Base-by-base conservation (phyloP, 2,113 vertebrate species). In the Cheilinus undulatus region DNA sequence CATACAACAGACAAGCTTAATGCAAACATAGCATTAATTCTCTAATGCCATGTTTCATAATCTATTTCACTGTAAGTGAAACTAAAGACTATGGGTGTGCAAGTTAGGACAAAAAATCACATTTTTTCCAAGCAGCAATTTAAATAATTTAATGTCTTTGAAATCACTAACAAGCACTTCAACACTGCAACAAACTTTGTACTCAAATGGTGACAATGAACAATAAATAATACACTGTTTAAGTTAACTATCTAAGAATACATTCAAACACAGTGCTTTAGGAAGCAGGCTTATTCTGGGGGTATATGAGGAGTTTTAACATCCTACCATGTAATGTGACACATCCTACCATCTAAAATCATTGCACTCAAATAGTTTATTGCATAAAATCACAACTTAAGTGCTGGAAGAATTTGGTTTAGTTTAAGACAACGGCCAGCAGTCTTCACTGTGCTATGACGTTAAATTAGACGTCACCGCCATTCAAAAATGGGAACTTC, bases 131-230 rank as follows among this genome's bases (percentile, higher is more conserved):
- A 24, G 23, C 22, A 26, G 48, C 48, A 50, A 42, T 42, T 42
- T 23, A 58, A 88, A 90, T 89, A 82, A 91, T 89, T 90, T 88
- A 90, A 89, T 88, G 58, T 77, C 48, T 69, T 90, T 88, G 51
- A 77, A 70, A 79, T 88, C 54, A 70, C 71, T 71, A 84, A 66
- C 64, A 87, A 73, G 60, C 75, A 85, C 72, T 69, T 80, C 74
- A 87, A 83, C 84, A 87, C 80, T 65, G 80, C 83, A 92, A 80
- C 65, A 83, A 63, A 77, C 54, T 1, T 75, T 72, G 30, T 54
- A 77, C 58, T 86, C 77, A 73, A 76, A 76, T 76, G 49, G 87
- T 90, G 90, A 85, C 67, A 74, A 62, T 34, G 19, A 58, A 76
- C 49, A 92, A 93, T 93, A 92, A 93, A 93, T 91, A 92, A 84